These are phyloP conservation scores for Sprattus sprattus DNA, from an alignment of 2,113 vertebrate species.

Conservation along the genomic window DNA sequence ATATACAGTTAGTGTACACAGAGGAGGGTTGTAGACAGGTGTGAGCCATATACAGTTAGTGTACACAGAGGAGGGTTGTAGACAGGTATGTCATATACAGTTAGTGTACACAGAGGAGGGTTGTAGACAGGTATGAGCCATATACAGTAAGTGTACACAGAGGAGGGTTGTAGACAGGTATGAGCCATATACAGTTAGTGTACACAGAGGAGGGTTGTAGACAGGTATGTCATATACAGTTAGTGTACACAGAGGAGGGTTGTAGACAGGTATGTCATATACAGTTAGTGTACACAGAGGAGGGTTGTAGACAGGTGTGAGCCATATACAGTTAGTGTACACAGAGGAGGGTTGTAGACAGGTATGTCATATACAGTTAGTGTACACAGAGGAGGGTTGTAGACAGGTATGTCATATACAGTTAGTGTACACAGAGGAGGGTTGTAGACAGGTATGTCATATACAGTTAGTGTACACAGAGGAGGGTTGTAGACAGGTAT, in stretches of 20 bases:
- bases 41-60: too few species aligned
- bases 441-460: constrained; percentile 58
- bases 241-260: constrained; percentile 55
- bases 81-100: too few species aligned
- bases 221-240: too few species aligned
- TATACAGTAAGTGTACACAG: too few species aligned
- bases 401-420: constrained; percentile 57
- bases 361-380: too few species aligned
- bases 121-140: constrained; percentile 58
- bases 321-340: too few species aligned
- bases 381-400: constrained; percentile 55
- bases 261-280: constrained; percentile 57
- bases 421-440: constrained; percentile 53
- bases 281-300: too few species aligned
- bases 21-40: constrained; percentile 56
- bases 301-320: constrained; percentile 56
- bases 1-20: too few species aligned
- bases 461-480: too few species aligned
- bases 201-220: constrained; percentile 54
- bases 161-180: constrained; percentile 56
- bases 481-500: constrained; percentile 55
- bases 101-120: constrained; percentile 53
- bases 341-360: constrained; percentile 54
- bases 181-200: too few species aligned
- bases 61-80: constrained; percentile 54